Evolutionary conservation across 2,797 vertebrate genomes (phyloP).

Genomic region (Melanotaenia pygmaea): DNA sequence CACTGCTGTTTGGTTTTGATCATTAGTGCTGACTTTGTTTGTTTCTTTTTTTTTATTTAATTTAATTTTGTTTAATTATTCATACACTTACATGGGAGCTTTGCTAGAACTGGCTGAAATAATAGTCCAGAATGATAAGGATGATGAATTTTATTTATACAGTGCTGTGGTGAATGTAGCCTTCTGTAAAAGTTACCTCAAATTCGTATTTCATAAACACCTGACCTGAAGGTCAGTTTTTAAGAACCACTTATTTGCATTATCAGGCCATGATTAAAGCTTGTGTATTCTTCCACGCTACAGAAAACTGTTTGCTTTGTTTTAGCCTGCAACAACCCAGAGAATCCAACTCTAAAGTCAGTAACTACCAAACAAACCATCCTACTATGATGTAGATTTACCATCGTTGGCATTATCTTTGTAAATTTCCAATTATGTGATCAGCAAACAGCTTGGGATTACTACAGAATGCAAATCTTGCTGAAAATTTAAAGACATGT

Average conservation of each 20-base stretch:
- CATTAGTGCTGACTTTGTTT: conserved; percentile 53
- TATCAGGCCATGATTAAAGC: conserved; percentile 48
- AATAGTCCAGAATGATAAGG: conserved; percentile 16
- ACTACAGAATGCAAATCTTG: conserved; percentile 41
- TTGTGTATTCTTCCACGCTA: conserved; percentile 42
- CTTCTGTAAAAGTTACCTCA: conserved; percentile 2
- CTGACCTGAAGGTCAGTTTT: conserved; percentile 35
- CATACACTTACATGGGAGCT: conserved; percentile 27
- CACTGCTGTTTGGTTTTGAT: conserved; percentile 56
- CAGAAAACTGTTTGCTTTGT: conserved; percentile 47
- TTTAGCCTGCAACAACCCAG: conserved; percentile 37
- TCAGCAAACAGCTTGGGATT: conserved; percentile 35
- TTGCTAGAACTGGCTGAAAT: conserved; percentile 4
- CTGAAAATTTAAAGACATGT: conserved; percentile 33
- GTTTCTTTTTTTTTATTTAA: background rate
- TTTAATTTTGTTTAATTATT: background rate
- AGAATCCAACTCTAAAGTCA: conserved; percentile 45
- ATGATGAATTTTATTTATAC: conserved; percentile 21
- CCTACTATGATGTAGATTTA: conserved; percentile 33
- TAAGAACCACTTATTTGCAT: conserved; percentile 33
- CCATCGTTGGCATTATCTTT: conserved; percentile 46
- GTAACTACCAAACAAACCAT: conserved; percentile 49
- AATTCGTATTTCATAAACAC: conserved; percentile 37
- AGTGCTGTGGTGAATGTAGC: conserved; percentile 21
- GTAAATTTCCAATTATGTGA: conserved; percentile 41